Conservation (phyloP, 1,140 invertebrate genomes). For the Pogonus chalceus region DNA sequence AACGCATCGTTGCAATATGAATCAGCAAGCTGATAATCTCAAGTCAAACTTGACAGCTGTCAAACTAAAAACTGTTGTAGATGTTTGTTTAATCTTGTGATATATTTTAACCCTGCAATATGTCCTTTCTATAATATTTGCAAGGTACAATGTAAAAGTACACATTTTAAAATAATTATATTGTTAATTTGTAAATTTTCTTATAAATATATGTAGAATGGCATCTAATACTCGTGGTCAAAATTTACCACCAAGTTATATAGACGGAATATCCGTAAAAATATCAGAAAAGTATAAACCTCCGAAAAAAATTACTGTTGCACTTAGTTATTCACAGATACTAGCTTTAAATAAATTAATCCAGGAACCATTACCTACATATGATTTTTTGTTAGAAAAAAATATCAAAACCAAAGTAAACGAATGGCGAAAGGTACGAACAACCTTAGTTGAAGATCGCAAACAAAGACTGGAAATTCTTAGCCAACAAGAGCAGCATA, state of each 20-base stretch:
- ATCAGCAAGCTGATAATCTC: too few relatives aligned
- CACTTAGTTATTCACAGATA: constrained; percentile 52
- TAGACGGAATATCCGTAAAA: constrained; percentile 77
- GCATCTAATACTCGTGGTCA: background rate
- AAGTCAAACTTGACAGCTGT: too few relatives aligned
- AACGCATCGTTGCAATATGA: too few relatives aligned
- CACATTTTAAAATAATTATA: too few relatives aligned
- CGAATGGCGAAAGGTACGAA: constrained; percentile 53
- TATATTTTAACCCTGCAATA: too few relatives aligned
- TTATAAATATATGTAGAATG: too few relatives aligned
- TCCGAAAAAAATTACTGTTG: constrained; percentile 58
- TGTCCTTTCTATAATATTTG: too few relatives aligned
- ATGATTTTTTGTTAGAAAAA: constrained; percentile 62
- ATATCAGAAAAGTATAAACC: constrained; percentile 77
- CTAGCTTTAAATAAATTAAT: constrained; percentile 43
- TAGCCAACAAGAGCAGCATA: constrained; percentile 23
- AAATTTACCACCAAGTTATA: constrained; percentile 35
- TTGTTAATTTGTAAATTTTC: too few relatives aligned
- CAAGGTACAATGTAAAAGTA: too few relatives aligned
- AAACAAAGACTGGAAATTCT: constrained; percentile 44
- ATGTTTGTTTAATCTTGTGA: too few relatives aligned
- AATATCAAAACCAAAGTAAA: constrained; percentile 57
- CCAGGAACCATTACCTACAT: constrained; percentile 40
- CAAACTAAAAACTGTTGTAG: too few relatives aligned
- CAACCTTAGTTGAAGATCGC: constrained; percentile 46